A percentile compares a stretch with the other conserved stretches of the same genome.
Conservation (phyloP, 1,140 invertebrate genomes). For the Streblospio benedicti region DNA sequence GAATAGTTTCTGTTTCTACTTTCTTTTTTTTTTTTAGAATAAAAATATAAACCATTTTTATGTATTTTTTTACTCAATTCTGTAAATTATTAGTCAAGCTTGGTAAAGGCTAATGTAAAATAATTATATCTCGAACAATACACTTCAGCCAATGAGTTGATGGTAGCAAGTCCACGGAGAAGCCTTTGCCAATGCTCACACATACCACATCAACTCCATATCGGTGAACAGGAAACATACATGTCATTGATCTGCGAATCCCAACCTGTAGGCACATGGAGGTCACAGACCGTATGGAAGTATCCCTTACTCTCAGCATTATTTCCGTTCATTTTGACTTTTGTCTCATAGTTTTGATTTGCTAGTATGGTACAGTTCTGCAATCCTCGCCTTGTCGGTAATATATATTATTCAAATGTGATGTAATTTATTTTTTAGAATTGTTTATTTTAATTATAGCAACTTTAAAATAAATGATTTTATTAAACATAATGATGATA, state of each 20-base stretch:
- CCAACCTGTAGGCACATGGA: slow-evolving; percentile 99
- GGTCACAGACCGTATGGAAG: slow-evolving; percentile 97
- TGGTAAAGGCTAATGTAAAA: no score
- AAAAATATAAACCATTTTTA: background rate
- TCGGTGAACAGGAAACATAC: slow-evolving; percentile 98
- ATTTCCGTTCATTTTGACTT: slow-evolving; percentile 4
- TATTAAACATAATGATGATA: no score
- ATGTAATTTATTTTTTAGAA: no score
- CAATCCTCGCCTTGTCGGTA: no score
- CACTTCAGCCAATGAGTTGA: slow-evolving; percentile 87
- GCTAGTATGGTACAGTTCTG: background rate
- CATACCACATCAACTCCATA: slow-evolving; percentile 99
- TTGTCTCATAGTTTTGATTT: slow-evolving; percentile 11
- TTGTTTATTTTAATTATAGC: no score
- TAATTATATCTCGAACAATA: no score
- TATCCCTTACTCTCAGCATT: slow-evolving; percentile 59
- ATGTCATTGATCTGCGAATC: slow-evolving; percentile 96
- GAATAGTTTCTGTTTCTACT: no score
- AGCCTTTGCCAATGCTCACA: slow-evolving; percentile 99
- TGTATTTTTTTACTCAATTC: background rate
- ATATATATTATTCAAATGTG: no score
- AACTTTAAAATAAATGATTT: no score
- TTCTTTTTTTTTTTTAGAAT: no score
- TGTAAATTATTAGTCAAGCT: background rate
- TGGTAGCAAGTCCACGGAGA: slow-evolving; percentile 92